These are phyloP conservation scores for Anoplius nigerrimus DNA, from an alignment of 2,888 invertebrate species.

Conservation along the genomic window DNA sequence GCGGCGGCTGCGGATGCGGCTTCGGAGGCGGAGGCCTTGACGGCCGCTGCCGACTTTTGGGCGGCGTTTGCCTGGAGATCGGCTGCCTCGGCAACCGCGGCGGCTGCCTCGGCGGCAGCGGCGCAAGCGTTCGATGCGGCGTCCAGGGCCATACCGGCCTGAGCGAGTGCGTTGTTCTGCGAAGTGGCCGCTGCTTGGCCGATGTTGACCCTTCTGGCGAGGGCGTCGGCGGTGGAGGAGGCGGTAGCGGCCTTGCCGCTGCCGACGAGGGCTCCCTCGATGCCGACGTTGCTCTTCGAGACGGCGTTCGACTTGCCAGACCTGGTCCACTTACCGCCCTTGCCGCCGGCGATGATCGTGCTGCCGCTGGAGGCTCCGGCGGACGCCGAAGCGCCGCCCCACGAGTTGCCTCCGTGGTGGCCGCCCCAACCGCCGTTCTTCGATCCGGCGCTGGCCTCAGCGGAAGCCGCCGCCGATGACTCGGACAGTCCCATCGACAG, in stretches of 20 bases:
- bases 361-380: background rate
- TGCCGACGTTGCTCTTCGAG: background rate
- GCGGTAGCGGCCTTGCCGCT: constrained; percentile 20
- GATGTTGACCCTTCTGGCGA: constrained; percentile 12
- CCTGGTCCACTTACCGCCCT: background rate
- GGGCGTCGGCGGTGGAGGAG: constrained; percentile 5
- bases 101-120: constrained; percentile 7
- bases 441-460: background rate
- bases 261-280: constrained; percentile 18
- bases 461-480: background rate
- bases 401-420: background rate
- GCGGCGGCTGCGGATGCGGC: background rate
- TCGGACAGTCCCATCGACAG: background rate
- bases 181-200: constrained; percentile 21
- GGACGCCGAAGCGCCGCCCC: background rate
- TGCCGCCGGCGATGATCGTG: no score
- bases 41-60: background rate
- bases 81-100: constrained; percentile 3
- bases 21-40: background rate
- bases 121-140: constrained; percentile 7
- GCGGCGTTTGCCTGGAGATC: constrained; percentile 2
- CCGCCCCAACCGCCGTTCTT: no score
- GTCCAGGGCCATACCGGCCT: background rate
- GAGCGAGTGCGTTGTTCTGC: constrained; percentile 9
- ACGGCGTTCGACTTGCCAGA: background rate